phyloP scores from a whole-genome alignment of 2,797 vertebrate species.

The Amblyopsis hoosieri region DNA sequence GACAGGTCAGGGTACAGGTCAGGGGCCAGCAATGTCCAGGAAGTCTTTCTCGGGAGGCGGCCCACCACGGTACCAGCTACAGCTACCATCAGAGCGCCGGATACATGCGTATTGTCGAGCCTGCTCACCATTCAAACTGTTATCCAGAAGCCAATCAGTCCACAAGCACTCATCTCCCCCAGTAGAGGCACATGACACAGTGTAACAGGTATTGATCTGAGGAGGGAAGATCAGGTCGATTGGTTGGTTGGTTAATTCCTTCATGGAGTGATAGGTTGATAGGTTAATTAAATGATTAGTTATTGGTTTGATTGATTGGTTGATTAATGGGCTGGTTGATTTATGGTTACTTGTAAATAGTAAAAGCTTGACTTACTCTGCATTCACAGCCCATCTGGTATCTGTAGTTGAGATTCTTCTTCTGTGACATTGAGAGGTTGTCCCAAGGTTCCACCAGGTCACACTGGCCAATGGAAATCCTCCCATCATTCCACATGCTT shows the following conservation, averaged over 20 bases:
- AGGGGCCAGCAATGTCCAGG: slow-evolving; percentile 87
- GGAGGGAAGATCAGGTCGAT: slow-evolving; percentile 16
- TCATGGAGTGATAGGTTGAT: no score
- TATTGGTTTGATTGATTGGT: no score
- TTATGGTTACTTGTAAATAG: slow-evolving; percentile 12
- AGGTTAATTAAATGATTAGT: no score
- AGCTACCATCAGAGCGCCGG: slow-evolving; percentile 84
- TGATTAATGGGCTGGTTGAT: slow-evolving; percentile 4
- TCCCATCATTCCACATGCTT: slow-evolving; percentile 84
- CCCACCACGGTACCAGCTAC: slow-evolving; percentile 88
- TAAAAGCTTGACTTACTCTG: slow-evolving; percentile 79
- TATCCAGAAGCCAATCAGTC: slow-evolving; percentile 89
- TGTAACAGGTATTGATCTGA: slow-evolving; percentile 90
- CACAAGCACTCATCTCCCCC: slow-evolving; percentile 88
- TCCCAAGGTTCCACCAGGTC: slow-evolving; percentile 90
- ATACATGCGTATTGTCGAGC: slow-evolving; percentile 89
- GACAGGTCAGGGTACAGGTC: slow-evolving; percentile 51
- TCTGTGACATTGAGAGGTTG: slow-evolving; percentile 86
- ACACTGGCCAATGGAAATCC: slow-evolving; percentile 88
- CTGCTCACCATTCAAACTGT: slow-evolving; percentile 84
- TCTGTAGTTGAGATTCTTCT: slow-evolving; percentile 90
- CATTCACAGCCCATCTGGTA: slow-evolving; percentile 93
- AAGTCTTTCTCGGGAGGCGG: slow-evolving; percentile 86
- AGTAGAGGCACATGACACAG: slow-evolving; percentile 79
- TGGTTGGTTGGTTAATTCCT: not conserved